phyloP scores from a whole-genome alignment of 2,113 vertebrate genomes.

The Tragelaphus scriptus region DNA sequence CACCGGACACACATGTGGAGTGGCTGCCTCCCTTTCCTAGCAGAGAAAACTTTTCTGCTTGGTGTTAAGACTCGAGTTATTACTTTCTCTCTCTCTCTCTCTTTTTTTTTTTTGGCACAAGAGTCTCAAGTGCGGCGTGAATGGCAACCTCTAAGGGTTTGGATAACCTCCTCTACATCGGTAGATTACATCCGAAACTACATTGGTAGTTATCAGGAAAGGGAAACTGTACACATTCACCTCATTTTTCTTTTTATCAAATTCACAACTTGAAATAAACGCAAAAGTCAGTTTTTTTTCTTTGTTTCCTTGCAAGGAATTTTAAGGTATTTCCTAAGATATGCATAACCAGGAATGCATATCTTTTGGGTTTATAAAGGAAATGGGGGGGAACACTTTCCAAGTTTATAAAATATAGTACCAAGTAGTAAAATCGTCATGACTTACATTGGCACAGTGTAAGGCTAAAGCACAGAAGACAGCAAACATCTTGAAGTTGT shows the following conservation, averaged over 20 bases:
- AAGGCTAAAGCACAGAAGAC: conserved; percentile 99
- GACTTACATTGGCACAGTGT: conserved; percentile 99
- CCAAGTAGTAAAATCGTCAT: accelerated
- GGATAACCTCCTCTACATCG: too few species aligned
- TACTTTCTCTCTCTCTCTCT: accelerated
- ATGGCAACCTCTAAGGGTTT: accelerated
- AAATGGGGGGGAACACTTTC: accelerated
- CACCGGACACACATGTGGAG: accelerated
- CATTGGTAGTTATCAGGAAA: background rate
- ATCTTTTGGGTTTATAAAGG: background rate
- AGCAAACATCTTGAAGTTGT: conserved; percentile 99
- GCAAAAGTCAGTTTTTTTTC: background rate
- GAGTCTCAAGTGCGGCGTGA: accelerated
- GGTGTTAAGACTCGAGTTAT: background rate
- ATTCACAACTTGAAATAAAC: background rate
- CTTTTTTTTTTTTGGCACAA: background rate
- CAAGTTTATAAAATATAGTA: background rate
- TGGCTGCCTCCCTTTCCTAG: accelerated
- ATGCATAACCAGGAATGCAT: background rate
- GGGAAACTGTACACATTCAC: accelerated
- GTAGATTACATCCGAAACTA: background rate
- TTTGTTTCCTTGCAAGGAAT: background rate
- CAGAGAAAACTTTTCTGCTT: background rate
- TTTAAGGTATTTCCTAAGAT: background rate
- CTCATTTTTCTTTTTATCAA: background rate